Evolutionary conservation across 35 echinoderm and acorn worm species (phyloP), one percentile per base, ranked within the genome.

Genomic region (Ptychodera flava): DNA sequence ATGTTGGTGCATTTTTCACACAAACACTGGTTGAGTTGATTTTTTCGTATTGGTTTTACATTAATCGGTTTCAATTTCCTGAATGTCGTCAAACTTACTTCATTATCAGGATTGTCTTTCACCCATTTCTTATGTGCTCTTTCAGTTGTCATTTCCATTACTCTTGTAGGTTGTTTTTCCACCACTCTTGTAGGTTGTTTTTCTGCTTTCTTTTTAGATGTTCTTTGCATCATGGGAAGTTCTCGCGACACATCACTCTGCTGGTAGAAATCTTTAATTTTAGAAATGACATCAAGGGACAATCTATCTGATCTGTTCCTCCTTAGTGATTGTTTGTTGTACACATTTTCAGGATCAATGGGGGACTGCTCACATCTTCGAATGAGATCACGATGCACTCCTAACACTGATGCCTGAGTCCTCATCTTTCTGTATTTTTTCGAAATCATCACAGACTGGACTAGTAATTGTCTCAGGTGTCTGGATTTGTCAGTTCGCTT

Each of bases 1-100:
- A 89, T 83, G 31, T 82, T 32, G 0, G 88, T 89, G 77, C 88
- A 89, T 27, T 77, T 34, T 32, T 89, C 88, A 77, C 88, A 89
- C 29, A 89, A 80, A 33, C 88, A 89, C 37, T 89, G 88, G n/a
- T 89, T 89, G 1, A 89, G 80, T 35, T 53, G 82, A 16, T 30
- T 82, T 83, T 33, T 89, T 30, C 36, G 36, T 83, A 82, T 37
- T 53, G 81, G 80, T 1, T 82, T 79, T 16, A 89, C 88, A 83
- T 12, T 89, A 16, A 36, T 31, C 0, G 88, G 88, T 83, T 81
- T 89, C 34, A 89, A 35, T 29, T 83, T 89, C 29, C 77, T 79
- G 36, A 89, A 89, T 30, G 81, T 0, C 12, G 88, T 33, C 31
- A 31, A 16, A 76, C 80, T 83, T 31, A 83, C 80, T 83, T 52